Percentiles rank a stretch among this genome's conserved stretches.
phyloP scores from a whole-genome alignment of 2,113 vertebrate genomes.

The Burhinus bistriatus region DNA sequence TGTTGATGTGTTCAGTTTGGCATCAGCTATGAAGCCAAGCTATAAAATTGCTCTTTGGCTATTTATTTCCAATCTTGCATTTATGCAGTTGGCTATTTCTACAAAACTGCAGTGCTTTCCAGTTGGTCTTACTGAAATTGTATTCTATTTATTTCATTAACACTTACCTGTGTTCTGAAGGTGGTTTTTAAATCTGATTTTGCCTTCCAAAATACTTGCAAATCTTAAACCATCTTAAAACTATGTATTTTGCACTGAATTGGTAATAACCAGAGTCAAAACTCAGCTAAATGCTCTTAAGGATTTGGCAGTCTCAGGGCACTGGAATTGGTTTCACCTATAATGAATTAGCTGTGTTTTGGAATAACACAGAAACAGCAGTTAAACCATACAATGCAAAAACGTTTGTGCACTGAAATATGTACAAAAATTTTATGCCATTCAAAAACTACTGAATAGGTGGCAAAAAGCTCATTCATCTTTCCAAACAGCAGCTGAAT shows the following conservation, averaged over 20 bases:
- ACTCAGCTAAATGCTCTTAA: not conserved
- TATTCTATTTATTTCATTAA: not conserved
- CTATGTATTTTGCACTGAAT: not conserved
- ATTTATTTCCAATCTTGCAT: not conserved
- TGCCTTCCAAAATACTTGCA: not conserved
- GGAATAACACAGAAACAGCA: not conserved
- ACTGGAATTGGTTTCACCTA: not conserved
- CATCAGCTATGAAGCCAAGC: not conserved
- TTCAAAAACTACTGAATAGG: not conserved
- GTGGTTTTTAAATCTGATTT: not conserved
- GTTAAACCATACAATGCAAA: not conserved
- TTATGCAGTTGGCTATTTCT: not conserved
- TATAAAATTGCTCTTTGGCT: not conserved
- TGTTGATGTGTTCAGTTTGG: fast-evolving
- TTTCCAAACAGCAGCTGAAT: not conserved
- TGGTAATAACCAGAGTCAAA: not conserved
- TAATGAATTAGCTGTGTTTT: not conserved
- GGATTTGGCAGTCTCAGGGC: not conserved
- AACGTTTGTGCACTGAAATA: not conserved
- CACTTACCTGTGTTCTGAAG: not conserved
- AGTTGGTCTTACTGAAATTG: not conserved
- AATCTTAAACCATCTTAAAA: not conserved
- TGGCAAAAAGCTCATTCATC: not conserved
- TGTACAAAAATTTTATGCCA: not conserved
- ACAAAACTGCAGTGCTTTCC: not conserved